These are phyloP conservation scores for Speoplatyrhinus poulsoni DNA, from an alignment of 2,113 vertebrate species.

Conservation along the genomic window DNA sequence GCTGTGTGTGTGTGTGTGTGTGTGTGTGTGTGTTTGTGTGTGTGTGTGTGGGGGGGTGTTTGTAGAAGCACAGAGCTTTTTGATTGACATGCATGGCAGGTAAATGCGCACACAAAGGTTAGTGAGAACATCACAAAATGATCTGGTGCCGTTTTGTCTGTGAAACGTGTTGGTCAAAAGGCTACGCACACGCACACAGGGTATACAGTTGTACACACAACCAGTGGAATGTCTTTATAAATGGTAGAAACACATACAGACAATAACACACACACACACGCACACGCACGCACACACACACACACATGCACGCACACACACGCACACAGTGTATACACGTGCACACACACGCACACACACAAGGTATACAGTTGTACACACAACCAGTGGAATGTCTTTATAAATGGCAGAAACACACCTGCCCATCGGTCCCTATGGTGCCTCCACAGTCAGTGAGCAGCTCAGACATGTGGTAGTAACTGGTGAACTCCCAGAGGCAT, in stretches of 20 bases:
- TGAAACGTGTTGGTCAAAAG: neutral
- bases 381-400: constrained; percentile 40
- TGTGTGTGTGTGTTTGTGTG: neutral
- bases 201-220: constrained; percentile 43
- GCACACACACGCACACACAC: constrained; percentile 24
- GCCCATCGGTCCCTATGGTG: constrained; percentile 81
- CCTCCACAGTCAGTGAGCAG: constrained; percentile 92
- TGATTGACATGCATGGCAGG: constrained; percentile 17
- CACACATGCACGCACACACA: constrained; percentile 17
- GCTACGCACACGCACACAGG: constrained; percentile 16
- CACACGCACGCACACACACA: neutral
- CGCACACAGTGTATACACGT: constrained; percentile 1
- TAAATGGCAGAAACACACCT: constrained; percentile 59
- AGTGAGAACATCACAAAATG: too few species aligned
- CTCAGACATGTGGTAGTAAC: constrained; percentile 94
- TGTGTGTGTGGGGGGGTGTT: constrained; percentile 15
- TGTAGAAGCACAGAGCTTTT: constrained; percentile 23
- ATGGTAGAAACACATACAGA: neutral
- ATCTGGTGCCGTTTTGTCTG: too few species aligned
- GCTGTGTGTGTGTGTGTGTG: constrained; percentile 3
- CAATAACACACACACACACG: neutral
- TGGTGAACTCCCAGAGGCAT: constrained; percentile 92
- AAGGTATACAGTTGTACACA: constrained; percentile 34
- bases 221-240: constrained; percentile 32
- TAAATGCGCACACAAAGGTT: too few species aligned